Evolutionary conservation across 2,888 invertebrate species (phyloP).

Genomic region (Drosophila neotestacea): DNA sequence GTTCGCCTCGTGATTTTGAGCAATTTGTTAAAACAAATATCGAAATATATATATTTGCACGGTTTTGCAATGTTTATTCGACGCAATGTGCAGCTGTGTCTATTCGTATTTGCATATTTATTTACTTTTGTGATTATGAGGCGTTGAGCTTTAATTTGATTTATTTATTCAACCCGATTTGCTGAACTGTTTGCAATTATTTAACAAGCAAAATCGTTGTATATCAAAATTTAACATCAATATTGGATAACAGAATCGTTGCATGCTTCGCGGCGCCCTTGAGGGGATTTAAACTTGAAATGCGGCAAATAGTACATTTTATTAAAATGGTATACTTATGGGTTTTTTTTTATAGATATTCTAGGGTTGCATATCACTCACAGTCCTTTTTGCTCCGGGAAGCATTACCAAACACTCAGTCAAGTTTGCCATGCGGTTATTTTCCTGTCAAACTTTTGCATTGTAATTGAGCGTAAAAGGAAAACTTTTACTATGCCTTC

Average conservation of each 20-base stretch:
- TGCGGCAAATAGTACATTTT: background rate
- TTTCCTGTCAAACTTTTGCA: conserved; percentile 79
- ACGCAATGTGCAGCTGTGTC: conserved; percentile 41
- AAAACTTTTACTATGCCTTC: conserved; percentile 71
- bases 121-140: conserved; percentile 74
- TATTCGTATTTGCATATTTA: conserved; percentile 45
- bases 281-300: too few species aligned
- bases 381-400: conserved; percentile 9
- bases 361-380: conserved; percentile 1
- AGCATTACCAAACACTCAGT: conserved; percentile 54
- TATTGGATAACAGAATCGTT: conserved; percentile 18
- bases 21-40: conserved; percentile 79
- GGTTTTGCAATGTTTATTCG: conserved; percentile 19
- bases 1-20: conserved; percentile 61
- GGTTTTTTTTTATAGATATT: background rate
- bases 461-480: conserved; percentile 81
- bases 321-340: background rate
- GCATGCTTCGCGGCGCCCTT: conserved; percentile 1
- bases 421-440: conserved; percentile 76
- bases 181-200: conserved; percentile 47
- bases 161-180: conserved; percentile 65
- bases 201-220: conserved; percentile 31
- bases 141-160: conserved; percentile 71
- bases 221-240: conserved; percentile 6
- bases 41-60: conserved; percentile 47